Evolutionary conservation across 2,113 vertebrate genomes (phyloP).

Genomic region (Eurystomus gularis): DNA sequence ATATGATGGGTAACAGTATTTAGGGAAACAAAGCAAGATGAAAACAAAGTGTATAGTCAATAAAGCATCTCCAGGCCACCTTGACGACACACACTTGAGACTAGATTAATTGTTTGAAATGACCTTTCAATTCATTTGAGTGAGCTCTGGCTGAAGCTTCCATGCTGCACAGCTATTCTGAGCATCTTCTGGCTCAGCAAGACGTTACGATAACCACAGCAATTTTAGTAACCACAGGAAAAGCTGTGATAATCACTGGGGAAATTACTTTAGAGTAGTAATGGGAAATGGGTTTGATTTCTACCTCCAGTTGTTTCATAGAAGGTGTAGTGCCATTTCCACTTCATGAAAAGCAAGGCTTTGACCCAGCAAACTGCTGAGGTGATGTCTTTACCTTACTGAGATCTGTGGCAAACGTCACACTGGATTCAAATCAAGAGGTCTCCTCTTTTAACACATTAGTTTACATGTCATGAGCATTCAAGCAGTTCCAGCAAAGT

Average conservation of each 20-base stretch:
- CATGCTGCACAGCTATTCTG: not conserved
- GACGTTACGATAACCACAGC: not conserved
- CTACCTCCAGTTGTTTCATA: not conserved
- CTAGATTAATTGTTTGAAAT: not conserved
- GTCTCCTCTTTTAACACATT: not conserved
- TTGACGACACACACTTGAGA: not conserved
- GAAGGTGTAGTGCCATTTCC: not conserved
- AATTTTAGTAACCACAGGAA: not conserved
- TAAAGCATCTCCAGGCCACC: not conserved
- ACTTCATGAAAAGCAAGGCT: not conserved
- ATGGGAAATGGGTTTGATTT: not conserved
- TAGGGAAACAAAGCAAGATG: not conserved
- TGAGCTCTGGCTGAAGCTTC: not conserved
- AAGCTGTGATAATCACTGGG: not conserved
- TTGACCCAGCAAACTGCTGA: not conserved
- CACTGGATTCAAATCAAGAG: not conserved
- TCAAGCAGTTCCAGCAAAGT: not conserved
- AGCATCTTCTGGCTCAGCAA: not conserved
- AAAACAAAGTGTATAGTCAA: not conserved
- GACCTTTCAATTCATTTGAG: not conserved
- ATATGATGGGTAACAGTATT: not conserved
- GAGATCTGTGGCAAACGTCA: not conserved
- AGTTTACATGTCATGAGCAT: not conserved
- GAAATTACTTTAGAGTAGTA: not conserved
- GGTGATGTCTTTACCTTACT: not conserved